Evolutionary conservation across 2,113 vertebrate genomes (phyloP).

Genomic region (Platichthys flesus): DNA sequence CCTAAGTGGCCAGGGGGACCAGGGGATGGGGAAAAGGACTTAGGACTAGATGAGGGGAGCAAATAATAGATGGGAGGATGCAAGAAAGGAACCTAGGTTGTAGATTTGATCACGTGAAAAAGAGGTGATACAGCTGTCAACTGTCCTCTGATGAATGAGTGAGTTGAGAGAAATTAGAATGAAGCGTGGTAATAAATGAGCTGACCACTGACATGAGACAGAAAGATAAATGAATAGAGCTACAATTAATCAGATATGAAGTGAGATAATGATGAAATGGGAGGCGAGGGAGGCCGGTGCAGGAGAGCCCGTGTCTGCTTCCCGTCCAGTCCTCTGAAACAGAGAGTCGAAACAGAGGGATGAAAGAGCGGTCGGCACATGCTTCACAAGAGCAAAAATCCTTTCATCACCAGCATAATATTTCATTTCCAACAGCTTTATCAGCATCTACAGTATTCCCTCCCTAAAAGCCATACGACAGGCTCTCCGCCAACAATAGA

Average conservation of each 20-base stretch:
- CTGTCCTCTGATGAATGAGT: conserved; percentile 19
- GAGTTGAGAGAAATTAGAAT: conserved; percentile 19
- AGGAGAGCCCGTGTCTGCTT: conserved; percentile 62
- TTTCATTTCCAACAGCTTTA: conserved; percentile 67
- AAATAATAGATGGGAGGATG: conserved; percentile 9
- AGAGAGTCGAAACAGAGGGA: conserved; percentile 70
- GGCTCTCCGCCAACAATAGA: conserved; percentile 61
- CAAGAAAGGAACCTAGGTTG: neutral
- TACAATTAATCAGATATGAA: conserved; percentile 29
- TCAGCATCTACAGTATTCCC: conserved; percentile 56
- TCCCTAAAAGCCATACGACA: conserved; percentile 60
- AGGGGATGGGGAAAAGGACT: neutral
- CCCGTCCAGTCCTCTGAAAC: conserved; percentile 66
- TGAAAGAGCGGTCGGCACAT: conserved; percentile 63
- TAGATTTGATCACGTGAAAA: neutral
- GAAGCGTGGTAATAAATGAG: conserved; percentile 10
- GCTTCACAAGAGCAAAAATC: conserved; percentile 59
- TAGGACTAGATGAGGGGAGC: neutral
- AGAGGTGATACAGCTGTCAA: conserved; percentile 10
- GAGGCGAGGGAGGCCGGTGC: conserved; percentile 43
- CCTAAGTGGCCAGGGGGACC: neutral
- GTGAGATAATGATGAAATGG: conserved; percentile 44
- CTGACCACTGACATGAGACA: conserved; percentile 42
- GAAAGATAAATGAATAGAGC: conserved; percentile 35
- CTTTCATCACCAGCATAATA: conserved; percentile 59